Base-by-base conservation (phyloP, 2,797 vertebrate species). In the Liparis tanakae region DNA sequence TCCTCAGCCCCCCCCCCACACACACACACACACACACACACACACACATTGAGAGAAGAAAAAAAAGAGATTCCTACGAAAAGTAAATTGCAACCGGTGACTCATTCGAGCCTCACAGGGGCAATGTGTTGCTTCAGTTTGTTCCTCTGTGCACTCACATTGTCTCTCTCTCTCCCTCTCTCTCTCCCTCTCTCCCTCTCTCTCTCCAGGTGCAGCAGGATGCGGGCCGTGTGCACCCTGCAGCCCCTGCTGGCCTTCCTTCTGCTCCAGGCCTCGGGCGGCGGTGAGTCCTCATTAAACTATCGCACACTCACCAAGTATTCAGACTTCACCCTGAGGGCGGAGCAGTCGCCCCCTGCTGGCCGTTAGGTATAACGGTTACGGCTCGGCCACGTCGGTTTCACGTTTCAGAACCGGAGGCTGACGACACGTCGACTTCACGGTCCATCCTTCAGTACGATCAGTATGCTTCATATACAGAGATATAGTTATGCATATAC, bases 141-240 rank as follows among this genome's bases (percentile, higher is more conserved):
- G n/a, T 51, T 73, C 50, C 70, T 85, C 59, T 82, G 68, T 84
- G 68, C 59, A 36, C 74, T 89, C 62, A 91, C 60, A n/a, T 48
- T 43, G 39, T 12, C 18, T n/a, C 67, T 57, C 36, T 43, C n/a
- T 78, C 36, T 76, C 75, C 3, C 44, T 15, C 41, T 15, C n/a
- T n/a, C 18, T 48, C 54, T 5, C 46, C 17, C 1, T 48, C 12
- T 25, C 65, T 50, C 36, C 41, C 20, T 79, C 36, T 76, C 76
- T 78, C 67, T 86, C 78, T 87, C 68, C 84, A 91, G 87, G 92
- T 92, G 89, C 83, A 83, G 89, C 90, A 94, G 91, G 92, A 95
- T 94, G 94, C 73, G 64, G 87, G 82, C 73, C 43, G 37, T 20
- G 85, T 74, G 91, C 87, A 83, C 84, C 4, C 25, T 92, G 65